These are phyloP conservation scores for Myotis vivesi DNA, from an alignment of 2,797 vertebrate species.

Conservation along the genomic window DNA sequence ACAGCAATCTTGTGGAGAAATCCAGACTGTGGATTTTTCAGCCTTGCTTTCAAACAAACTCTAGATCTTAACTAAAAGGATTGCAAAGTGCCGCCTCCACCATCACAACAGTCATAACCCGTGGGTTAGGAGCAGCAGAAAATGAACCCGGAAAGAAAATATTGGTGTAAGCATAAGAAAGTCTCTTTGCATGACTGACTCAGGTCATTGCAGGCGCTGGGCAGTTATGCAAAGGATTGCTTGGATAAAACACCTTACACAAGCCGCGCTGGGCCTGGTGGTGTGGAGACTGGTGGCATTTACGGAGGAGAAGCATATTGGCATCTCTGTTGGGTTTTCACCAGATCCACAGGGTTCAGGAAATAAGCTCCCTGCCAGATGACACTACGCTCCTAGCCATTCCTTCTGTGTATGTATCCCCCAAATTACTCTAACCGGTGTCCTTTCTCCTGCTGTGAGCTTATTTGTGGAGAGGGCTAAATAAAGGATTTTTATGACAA, in stretches of 20 bases:
- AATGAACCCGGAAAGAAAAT: slow-evolving; percentile 32
- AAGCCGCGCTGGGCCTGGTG: slow-evolving; percentile 46
- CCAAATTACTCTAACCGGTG: slow-evolving; percentile 73
- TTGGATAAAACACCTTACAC: background rate
- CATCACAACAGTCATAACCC: background rate
- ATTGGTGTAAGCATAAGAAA: background rate
- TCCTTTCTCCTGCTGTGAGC: slow-evolving; percentile 76
- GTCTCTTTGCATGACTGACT: slow-evolving; percentile 55
- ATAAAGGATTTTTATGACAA: slow-evolving; percentile 75
- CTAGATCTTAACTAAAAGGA: slow-evolving; percentile 36
- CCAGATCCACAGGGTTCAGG: slow-evolving; percentile 77
- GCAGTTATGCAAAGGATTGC: slow-evolving; percentile 34
- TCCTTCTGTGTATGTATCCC: slow-evolving; percentile 72
- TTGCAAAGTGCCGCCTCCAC: background rate
- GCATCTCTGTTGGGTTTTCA: slow-evolving; percentile 77
- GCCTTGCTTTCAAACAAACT: background rate
- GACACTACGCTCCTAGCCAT: slow-evolving; percentile 75
- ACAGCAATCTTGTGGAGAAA: background rate
- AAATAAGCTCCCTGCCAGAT: slow-evolving; percentile 78
- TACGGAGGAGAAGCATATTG: slow-evolving; percentile 76
- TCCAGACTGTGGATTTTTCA: background rate
- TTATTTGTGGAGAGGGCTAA: slow-evolving; percentile 73
- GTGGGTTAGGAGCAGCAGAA: slow-evolving; percentile 1
- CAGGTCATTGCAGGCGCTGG: slow-evolving; percentile 40
- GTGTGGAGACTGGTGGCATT: slow-evolving; percentile 58